Base-by-base conservation (phyloP, 2,888 invertebrate genomes). In the Baccha elongata region DNA sequence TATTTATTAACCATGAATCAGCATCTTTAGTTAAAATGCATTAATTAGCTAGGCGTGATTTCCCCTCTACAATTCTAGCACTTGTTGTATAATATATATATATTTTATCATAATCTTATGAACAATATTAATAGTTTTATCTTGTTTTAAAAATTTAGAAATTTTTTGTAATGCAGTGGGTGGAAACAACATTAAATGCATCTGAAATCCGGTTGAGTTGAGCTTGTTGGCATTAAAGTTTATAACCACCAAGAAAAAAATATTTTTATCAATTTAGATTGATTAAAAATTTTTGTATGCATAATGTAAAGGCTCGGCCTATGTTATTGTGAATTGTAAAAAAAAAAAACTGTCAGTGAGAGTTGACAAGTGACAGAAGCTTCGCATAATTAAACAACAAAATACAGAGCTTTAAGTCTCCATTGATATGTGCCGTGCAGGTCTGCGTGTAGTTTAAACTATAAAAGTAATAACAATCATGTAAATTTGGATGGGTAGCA, bases 331-430 rank as follows among this genome's bases (percentile, higher is more conserved):
- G 26, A 35, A 67, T 55, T 40, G 46, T 55, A 8, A 15, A 50
- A 23, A 26, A 62, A 53, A 42, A 32, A 13, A 26, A 29, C 13
- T 40, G 40, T 48, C 35, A 15, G 37, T 62, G 53, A 71, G 55
- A 78, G 42, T 50, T 65, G 64, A 71, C 58, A 71, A 42, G 29
- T 65, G 64, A 78, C 58, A 78, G 71, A 72, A 67, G 65, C 50
- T 50, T 58, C 71, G 55, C 55, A 64, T 64, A 29, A 21, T 60
- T 60, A n/a, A n/a, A 48, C 8, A 21, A 19, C n/a, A 46, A 48
- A 46, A 46, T 52, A 37, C 75, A 69, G 44, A 44, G 19, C 6
- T 35, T 23, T 11, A 15, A 46, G 75, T 44, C 68, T 52, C 53
- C 75, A 52, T 13, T 37, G n/a, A 35, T 15, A 55, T 55, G 11